These are phyloP conservation scores for Proisotoma minuta DNA, from an alignment of 2,888 invertebrate species.

Conservation along the genomic window DNA sequence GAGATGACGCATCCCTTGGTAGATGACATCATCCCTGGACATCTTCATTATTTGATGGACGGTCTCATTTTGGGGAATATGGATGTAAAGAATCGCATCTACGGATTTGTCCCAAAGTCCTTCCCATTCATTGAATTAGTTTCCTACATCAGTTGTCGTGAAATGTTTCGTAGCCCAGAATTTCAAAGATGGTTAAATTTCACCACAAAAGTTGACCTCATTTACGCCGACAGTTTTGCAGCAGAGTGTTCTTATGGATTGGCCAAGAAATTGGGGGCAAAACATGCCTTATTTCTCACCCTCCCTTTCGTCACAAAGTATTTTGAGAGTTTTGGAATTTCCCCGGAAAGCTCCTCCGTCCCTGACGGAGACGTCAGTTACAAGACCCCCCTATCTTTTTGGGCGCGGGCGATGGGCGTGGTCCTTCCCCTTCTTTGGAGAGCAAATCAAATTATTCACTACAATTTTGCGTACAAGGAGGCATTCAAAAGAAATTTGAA, in stretches of 20 bases:
- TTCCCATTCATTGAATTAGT: neutral
- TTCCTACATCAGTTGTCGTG: slow-evolving; percentile 12
- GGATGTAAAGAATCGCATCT: slow-evolving; percentile 14
- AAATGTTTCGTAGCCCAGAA: slow-evolving; percentile 11
- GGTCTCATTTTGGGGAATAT: slow-evolving; percentile 16
- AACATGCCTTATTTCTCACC: slow-evolving; percentile 20
- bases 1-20: slow-evolving; percentile 17
- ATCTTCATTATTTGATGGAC: slow-evolving; percentile 18
- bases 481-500: neutral
- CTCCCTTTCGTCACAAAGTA: slow-evolving; percentile 11
- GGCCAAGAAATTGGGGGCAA: slow-evolving; percentile 16
- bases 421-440: neutral
- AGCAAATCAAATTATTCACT: neutral
- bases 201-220: slow-evolving; percentile 17
- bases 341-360: slow-evolving; percentile 19
- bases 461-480: neutral
- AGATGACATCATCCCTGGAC: slow-evolving; percentile 16
- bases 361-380: slow-evolving; percentile 12
- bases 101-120: slow-evolving; percentile 11
- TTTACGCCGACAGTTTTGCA: slow-evolving; percentile 17
- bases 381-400: neutral
- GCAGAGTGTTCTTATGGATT: slow-evolving; percentile 23
- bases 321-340: slow-evolving; percentile 22
- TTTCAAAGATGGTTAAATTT: slow-evolving; percentile 14
- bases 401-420: neutral